Conservation (phyloP, 1,140 invertebrate species). For the Sycobia sp. region DNA sequence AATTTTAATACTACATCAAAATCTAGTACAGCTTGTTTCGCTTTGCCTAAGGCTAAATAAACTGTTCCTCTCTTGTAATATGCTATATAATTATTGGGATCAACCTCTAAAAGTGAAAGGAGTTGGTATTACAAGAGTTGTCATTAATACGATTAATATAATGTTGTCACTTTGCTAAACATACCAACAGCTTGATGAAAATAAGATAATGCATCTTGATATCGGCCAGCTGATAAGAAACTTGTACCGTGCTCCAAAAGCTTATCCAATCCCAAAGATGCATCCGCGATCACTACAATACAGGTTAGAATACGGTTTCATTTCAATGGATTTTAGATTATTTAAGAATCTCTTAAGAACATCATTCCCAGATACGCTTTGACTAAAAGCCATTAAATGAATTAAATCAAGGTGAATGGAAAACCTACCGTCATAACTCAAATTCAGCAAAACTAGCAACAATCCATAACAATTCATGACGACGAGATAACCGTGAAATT, state of each 20-base stretch:
- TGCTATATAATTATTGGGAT: slow-evolving; percentile 94
- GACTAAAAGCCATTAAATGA: neutral
- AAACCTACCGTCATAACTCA: slow-evolving; percentile 56
- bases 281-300: slow-evolving; percentile 17
- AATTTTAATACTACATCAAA: slow-evolving; percentile 90
- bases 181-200: slow-evolving; percentile 97
- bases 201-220: slow-evolving; percentile 94
- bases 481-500: neutral
- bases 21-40: slow-evolving; percentile 92
- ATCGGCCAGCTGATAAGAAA: slow-evolving; percentile 87
- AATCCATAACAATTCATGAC: slow-evolving; percentile 54
- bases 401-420: slow-evolving; percentile 48
- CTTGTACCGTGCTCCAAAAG: slow-evolving; percentile 93
- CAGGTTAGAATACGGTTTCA: slow-evolving; percentile 37
- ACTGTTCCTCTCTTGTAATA: slow-evolving; percentile 95
- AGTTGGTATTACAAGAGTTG: neutral
- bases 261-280: slow-evolving; percentile 76
- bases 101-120: slow-evolving; percentile 77
- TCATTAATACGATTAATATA: neutral
- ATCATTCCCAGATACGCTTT: too few species aligned
- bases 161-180: slow-evolving; percentile 44
- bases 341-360: too few species aligned
- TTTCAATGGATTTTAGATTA: too few species aligned
- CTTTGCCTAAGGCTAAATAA: slow-evolving; percentile 94
- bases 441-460: slow-evolving; percentile 52